Evolutionary conservation across 2,888 invertebrate species (phyloP).

Genomic region (Steromphala cineraria): DNA sequence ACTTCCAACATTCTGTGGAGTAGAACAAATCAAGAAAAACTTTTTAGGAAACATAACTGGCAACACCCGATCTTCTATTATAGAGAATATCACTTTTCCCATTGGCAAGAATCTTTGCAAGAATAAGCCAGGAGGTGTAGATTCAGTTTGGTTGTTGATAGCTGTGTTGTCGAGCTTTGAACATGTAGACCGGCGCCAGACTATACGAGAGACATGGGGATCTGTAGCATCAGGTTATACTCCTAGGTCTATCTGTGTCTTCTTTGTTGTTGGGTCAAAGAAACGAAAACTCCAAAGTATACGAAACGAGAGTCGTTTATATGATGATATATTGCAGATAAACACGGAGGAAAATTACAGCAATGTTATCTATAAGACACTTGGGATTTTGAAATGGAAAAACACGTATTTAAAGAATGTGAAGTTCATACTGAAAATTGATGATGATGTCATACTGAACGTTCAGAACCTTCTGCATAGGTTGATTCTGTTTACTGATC

Average conservation of each 20-base stretch:
- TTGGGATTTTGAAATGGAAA: not conserved
- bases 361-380: not conserved
- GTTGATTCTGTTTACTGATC: not conserved
- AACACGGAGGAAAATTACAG: not conserved
- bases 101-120: not conserved
- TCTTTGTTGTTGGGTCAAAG: not conserved
- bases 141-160: not conserved
- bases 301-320: not conserved
- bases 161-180: not conserved
- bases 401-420: not conserved
- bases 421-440: not conserved
- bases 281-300: not conserved
- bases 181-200: not conserved
- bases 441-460: not conserved
- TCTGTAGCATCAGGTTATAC: not conserved
- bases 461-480: not conserved
- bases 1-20: no score
- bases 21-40: no score
- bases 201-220: not conserved
- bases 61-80: not conserved
- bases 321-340: not conserved
- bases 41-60: no score
- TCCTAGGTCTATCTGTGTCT: not conserved
- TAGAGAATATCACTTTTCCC: not conserved
- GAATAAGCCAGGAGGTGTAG: not conserved